Conservation (phyloP, 2,888 invertebrate genomes). For the Andrena praecox region DNA sequence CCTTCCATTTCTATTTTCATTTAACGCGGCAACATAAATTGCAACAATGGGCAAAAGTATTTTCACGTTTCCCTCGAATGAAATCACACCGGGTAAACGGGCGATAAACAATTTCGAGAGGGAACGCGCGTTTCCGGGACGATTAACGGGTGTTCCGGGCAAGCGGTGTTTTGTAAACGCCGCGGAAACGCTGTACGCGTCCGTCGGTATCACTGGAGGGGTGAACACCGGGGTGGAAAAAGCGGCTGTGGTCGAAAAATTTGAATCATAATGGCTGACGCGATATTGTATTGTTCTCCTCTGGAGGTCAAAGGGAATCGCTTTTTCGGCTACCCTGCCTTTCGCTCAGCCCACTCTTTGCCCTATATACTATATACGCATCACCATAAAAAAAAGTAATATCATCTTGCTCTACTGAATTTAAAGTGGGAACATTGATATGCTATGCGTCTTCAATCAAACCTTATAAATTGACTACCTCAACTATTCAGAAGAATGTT, state of each 20-base stretch:
- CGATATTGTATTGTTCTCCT: conserved; percentile 79
- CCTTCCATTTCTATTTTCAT: neutral
- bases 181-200: conserved; percentile 63
- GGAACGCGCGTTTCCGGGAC: conserved; percentile 60
- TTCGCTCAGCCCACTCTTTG: neutral
- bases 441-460: too few species aligned
- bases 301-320: conserved; percentile 42
- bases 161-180: conserved; percentile 61
- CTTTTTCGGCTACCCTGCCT: conserved; percentile 33
- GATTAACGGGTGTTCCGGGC: conserved; percentile 65
- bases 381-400: neutral
- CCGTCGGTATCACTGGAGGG: conserved; percentile 56
- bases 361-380: neutral
- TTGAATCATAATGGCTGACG: conserved; percentile 80
- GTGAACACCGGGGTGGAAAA: conserved; percentile 44
- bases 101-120: conserved; percentile 58
- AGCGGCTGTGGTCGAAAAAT: conserved; percentile 73
- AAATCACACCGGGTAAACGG: conserved; percentile 24
- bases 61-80: conserved; percentile 24
- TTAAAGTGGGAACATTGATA: too few species aligned
- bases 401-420: too few species aligned
- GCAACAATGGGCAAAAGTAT: conserved; percentile 10
- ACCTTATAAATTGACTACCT: too few species aligned
- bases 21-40: neutral
- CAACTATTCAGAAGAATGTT: too few species aligned